phyloP scores from a whole-genome alignment of 30 jellyfish, hydroid and myxozoan species.

The Haliclystus octoradiatus region DNA sequence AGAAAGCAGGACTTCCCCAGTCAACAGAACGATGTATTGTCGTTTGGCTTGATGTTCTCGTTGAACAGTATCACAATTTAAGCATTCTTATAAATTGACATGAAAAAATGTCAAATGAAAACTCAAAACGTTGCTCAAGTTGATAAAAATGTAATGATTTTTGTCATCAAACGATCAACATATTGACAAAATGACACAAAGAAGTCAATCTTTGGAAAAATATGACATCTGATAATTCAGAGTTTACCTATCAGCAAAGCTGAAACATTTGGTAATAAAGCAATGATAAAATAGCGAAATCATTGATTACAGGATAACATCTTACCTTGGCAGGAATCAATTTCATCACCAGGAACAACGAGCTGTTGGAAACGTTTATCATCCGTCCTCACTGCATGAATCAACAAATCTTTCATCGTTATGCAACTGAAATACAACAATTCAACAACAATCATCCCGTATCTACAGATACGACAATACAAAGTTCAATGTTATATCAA shows the following conservation, averaged over 20 bases:
- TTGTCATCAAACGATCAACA: not conserved
- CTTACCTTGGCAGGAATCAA: constrained; percentile 52
- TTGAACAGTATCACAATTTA: too few relatives aligned
- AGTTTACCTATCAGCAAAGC: not conserved
- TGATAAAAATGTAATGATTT: too few relatives aligned
- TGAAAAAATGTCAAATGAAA: too few relatives aligned
- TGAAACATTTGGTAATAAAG: not conserved
- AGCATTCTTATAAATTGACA: too few relatives aligned
- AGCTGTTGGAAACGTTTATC: constrained; percentile 77
- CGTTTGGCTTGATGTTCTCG: too few relatives aligned
- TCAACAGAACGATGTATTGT: too few relatives aligned
- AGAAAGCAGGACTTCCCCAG: too few relatives aligned
- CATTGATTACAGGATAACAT: too few relatives aligned
- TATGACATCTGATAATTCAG: too few relatives aligned
- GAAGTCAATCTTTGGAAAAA: too few relatives aligned
- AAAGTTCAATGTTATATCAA: too few relatives aligned
- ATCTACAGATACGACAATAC: not conserved
- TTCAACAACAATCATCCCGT: not conserved
- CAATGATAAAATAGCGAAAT: not conserved
- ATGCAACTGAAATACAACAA: constrained; percentile 43
- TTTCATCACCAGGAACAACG: constrained; percentile 73
- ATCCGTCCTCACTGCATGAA: constrained; percentile 66
- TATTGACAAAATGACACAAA: not conserved
- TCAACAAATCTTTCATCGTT: constrained; percentile 70
- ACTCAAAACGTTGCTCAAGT: too few relatives aligned